Percentiles rank a stretch among this genome's conserved stretches.
These are phyloP conservation scores for Sebastolobus altivelis DNA, from an alignment of 2,797 vertebrate species.

Conservation along the genomic window DNA sequence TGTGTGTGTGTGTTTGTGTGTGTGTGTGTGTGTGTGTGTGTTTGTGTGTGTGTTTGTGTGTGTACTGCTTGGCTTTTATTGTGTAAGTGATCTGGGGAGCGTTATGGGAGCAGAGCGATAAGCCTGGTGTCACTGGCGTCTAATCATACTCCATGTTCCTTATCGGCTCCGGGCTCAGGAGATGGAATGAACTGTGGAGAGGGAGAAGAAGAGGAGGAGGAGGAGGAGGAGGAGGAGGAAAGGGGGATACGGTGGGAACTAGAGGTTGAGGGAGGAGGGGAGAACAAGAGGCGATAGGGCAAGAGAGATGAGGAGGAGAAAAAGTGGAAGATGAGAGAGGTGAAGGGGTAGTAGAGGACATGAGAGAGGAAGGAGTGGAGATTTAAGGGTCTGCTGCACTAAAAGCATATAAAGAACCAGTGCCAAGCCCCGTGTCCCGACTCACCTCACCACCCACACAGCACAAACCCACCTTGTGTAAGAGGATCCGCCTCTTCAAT, in stretches of 20 bases:
- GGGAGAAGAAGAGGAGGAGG: not conserved
- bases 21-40: slow-evolving; percentile 10
- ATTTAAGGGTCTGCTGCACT: slow-evolving; percentile 80
- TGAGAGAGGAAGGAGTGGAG: slow-evolving; percentile 56
- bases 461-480: slow-evolving; percentile 62
- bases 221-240: not conserved
- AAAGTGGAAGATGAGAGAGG: slow-evolving; percentile 43
- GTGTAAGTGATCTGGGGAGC: slow-evolving; percentile 64
- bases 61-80: slow-evolving; percentile 49
- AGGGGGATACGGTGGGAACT: slow-evolving; percentile 26
- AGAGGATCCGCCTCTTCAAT: slow-evolving; percentile 48
- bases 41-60: slow-evolving; percentile 8
- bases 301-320: slow-evolving; percentile 31
- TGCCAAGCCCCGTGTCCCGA: slow-evolving; percentile 61
- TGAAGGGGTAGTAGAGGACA: slow-evolving; percentile 20
- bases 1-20: slow-evolving; percentile 4
- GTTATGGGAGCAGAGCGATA: slow-evolving; percentile 69
- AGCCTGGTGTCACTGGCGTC: slow-evolving; percentile 73
- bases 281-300: slow-evolving; percentile 6
- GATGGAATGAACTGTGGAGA: slow-evolving; percentile 60
- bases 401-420: slow-evolving; percentile 71
- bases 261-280: slow-evolving; percentile 12
- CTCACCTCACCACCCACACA: slow-evolving; percentile 67
- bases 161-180: slow-evolving; percentile 66
- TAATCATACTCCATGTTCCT: slow-evolving; percentile 73